A percentile compares a stretch with the other conserved stretches of the same genome.
phyloP scores from a whole-genome alignment of 2,797 vertebrate genomes.

The Emydoidea blandingii region DNA sequence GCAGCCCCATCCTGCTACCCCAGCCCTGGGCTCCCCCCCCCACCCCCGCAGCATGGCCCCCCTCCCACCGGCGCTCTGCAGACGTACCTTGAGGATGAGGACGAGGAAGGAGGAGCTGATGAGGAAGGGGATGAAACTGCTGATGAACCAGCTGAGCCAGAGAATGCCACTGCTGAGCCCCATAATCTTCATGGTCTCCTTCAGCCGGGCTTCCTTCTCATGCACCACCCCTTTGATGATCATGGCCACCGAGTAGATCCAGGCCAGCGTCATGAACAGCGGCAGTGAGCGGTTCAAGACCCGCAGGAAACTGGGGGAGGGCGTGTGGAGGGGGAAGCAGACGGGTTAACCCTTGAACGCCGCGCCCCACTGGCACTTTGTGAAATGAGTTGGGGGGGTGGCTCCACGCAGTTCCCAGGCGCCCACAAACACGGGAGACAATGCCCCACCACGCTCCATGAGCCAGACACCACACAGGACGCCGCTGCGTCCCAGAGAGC shows the following conservation, averaged over 20 bases:
- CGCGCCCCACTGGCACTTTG: too few species aligned
- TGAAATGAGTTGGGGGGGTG: too few species aligned
- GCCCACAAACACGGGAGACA: too few species aligned
- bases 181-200: constrained; percentile 94
- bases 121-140: constrained; percentile 89
- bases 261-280: constrained; percentile 93
- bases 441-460: too few species aligned
- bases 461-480: neutral
- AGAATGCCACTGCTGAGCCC: constrained; percentile 87
- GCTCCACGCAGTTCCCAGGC: too few species aligned
- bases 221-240: constrained; percentile 93
- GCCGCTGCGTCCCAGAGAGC: neutral
- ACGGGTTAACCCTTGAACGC: neutral
- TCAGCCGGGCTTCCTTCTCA: constrained; percentile 92
- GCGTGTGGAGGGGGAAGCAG: accelerated
- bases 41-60: neutral
- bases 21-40: accelerated
- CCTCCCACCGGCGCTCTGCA: neutral
- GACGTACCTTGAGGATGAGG: constrained; percentile 87
- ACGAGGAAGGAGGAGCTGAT: constrained; percentile 87
- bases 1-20: neutral
- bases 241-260: constrained; percentile 96
- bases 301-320: constrained; percentile 86
- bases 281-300: constrained; percentile 90
- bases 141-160: constrained; percentile 95